phyloP scores from a whole-genome alignment of 1,140 invertebrate species.

The Conus ventricosus region DNA sequence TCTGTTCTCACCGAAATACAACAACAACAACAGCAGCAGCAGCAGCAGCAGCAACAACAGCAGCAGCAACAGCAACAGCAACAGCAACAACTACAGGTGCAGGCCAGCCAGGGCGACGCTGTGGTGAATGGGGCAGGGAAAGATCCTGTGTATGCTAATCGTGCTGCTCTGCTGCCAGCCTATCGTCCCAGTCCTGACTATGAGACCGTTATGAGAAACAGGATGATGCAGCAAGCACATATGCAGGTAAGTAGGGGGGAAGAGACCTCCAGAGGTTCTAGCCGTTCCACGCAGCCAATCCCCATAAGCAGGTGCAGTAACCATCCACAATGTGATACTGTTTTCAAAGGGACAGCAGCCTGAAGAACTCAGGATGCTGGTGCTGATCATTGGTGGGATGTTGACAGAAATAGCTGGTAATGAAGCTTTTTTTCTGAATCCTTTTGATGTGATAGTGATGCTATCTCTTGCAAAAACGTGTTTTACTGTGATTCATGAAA shows the following conservation, averaged over 20 bases:
- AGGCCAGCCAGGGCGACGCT: slow-evolving; percentile 35
- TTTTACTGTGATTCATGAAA: too few species aligned
- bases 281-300: too few species aligned
- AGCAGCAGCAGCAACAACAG: slow-evolving; percentile 48
- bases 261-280: too few species aligned
- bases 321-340: too few species aligned
- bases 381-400: too few species aligned
- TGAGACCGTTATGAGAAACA: slow-evolving; percentile 88
- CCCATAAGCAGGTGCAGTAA: too few species aligned
- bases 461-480: too few species aligned
- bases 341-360: too few species aligned
- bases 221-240: slow-evolving; percentile 62
- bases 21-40: slow-evolving; percentile 36
- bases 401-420: too few species aligned
- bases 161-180: slow-evolving; percentile 85
- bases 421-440: too few species aligned
- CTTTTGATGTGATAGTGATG: too few species aligned
- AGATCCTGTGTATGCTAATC: slow-evolving; percentile 53
- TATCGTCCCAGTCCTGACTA: slow-evolving; percentile 91
- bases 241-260: slow-evolving; percentile 27
- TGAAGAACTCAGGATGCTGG: too few species aligned
- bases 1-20: slow-evolving; percentile 44
- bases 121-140: slow-evolving; percentile 36
- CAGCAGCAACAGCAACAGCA: slow-evolving; percentile 41
- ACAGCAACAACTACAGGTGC: slow-evolving; percentile 44